Evolutionary conservation across 2,797 vertebrate genomes (phyloP).

Genomic region (Neosalanx taihuensis): DNA sequence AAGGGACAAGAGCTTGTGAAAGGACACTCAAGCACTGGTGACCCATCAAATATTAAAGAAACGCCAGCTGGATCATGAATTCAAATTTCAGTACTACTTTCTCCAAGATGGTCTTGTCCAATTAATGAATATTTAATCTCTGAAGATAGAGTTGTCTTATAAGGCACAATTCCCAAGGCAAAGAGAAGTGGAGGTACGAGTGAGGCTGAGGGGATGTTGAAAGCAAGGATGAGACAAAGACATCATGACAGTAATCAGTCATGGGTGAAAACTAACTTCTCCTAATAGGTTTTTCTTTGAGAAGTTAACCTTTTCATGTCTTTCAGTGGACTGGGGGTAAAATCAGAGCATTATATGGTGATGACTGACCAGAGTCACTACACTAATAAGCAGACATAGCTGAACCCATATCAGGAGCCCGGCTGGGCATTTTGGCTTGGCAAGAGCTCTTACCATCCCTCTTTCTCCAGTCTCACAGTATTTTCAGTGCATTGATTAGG

Average conservation of each 20-base stretch:
- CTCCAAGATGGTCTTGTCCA: slow-evolving; percentile 65
- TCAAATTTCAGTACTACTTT: slow-evolving; percentile 69
- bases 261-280: neutral
- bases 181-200: slow-evolving; percentile 61
- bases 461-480: slow-evolving; percentile 15
- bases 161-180: slow-evolving; percentile 70
- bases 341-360: neutral
- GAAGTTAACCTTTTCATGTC: neutral
- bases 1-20: slow-evolving; percentile 49
- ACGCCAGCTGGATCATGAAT: slow-evolving; percentile 71
- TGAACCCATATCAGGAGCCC: neutral
- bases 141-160: slow-evolving; percentile 71
- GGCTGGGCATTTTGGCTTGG: neutral
- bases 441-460: neutral
- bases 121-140: slow-evolving; percentile 76
- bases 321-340: neutral
- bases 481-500: slow-evolving; percentile 29
- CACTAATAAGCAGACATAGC: neutral
- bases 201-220: neutral
- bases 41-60: slow-evolving; percentile 79
- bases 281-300: neutral
- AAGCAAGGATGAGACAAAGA: slow-evolving; percentile 55
- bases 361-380: neutral
- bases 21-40: slow-evolving; percentile 63
- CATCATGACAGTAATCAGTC: slow-evolving; percentile 58